A percentile compares a stretch with the other conserved stretches of the same genome.
phyloP scores from a whole-genome alignment of 30 jellyfish, hydroid and myxozoan genomes.

The Morbakka virulenta region DNA sequence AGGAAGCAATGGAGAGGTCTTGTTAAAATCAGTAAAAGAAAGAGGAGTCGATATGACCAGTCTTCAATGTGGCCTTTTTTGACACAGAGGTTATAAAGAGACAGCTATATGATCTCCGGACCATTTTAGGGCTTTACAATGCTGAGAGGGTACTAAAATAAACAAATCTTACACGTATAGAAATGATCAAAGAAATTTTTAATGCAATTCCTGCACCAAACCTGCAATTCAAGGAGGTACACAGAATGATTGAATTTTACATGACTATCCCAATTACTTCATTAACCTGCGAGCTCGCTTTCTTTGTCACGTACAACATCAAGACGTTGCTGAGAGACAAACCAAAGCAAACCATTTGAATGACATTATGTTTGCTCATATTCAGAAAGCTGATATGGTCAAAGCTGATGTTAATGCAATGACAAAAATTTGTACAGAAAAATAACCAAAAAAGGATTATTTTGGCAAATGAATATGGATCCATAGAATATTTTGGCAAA shows the following conservation, averaged over 20 bases:
- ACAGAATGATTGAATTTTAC: constrained; percentile 24
- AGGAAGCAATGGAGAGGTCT: neutral
- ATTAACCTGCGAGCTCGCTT: constrained; percentile 49
- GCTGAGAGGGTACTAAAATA: neutral
- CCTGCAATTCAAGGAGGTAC: constrained; percentile 19
- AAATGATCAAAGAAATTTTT: neutral
- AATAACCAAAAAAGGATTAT: neutral
- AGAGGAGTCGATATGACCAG: neutral
- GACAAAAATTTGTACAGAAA: neutral
- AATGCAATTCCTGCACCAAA: constrained; percentile 19
- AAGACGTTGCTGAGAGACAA: constrained; percentile 31
- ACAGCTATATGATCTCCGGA: constrained; percentile 13
- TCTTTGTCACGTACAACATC: constrained; percentile 59
- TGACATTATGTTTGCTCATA: constrained; percentile 45
- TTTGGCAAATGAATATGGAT: neutral
- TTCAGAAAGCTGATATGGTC: neutral
- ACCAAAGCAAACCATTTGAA: constrained; percentile 48
- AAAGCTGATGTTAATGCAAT: neutral
- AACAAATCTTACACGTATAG: neutral
- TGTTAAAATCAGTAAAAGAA: neutral
- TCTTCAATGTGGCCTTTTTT: neutral
- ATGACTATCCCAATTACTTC: neutral
- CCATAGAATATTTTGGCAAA: too few species aligned
- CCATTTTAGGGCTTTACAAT: constrained; percentile 1
- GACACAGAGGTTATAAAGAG: neutral